Percentiles rank a stretch among this genome's conserved stretches.
These are phyloP conservation scores for Eupeodes latifasciatus DNA, from an alignment of 2,888 invertebrate species.

Conservation along the genomic window DNA sequence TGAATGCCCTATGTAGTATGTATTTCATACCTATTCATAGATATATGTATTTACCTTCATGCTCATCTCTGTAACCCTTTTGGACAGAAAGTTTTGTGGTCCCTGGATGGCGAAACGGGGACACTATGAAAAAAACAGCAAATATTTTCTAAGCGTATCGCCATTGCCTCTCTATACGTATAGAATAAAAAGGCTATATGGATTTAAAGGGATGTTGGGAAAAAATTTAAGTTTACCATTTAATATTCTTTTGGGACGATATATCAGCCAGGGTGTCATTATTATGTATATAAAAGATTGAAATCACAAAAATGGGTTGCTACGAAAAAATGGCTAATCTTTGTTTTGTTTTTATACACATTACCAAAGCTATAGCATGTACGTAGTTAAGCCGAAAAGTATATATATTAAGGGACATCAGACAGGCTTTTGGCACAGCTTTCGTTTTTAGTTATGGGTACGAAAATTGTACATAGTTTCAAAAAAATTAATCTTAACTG, in stretches of 20 bases:
- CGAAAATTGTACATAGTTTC: neutral
- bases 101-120: neutral
- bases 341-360: neutral
- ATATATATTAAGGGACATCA: neutral
- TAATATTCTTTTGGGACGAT: slow-evolving; percentile 35
- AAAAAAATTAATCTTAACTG: slow-evolving; percentile 1
- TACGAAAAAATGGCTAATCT: slow-evolving; percentile 29
- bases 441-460: neutral
- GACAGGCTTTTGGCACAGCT: neutral
- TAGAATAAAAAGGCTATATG: neutral
- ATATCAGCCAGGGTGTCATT: slow-evolving; percentile 42
- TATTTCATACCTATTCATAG: neutral
- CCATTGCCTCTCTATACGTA: neutral
- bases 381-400: neutral
- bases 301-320: slow-evolving; percentile 30
- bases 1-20: neutral
- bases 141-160: neutral
- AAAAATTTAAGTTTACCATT: slow-evolving; percentile 37
- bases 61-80: slow-evolving; percentile 17
- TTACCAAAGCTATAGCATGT: neutral
- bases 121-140: slow-evolving; percentile 17
- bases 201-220: neutral
- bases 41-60: neutral
- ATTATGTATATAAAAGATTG: slow-evolving; percentile 43
- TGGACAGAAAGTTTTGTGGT: slow-evolving; percentile 57